A percentile compares a stretch with the other conserved stretches of the same genome.
These are phyloP conservation scores for Passer domesticus DNA, from an alignment of 2,113 vertebrate species.

Conservation along the genomic window DNA sequence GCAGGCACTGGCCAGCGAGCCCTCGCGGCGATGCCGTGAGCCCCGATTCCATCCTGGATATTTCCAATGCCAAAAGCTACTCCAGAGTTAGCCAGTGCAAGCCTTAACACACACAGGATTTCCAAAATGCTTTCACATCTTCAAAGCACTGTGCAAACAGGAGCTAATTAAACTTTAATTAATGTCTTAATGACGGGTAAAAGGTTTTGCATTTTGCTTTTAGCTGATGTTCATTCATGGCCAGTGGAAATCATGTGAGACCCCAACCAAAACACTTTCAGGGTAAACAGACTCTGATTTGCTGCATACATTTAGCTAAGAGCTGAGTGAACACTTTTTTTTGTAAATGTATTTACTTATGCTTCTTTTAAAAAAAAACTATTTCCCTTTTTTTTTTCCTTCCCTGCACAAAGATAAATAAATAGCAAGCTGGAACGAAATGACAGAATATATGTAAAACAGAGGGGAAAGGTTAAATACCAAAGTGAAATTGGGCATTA, in stretches of 20 bases:
- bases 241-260: neutral
- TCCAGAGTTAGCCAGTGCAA: neutral
- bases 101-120: neutral
- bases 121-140: neutral
- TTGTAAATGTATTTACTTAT: constrained; percentile 41
- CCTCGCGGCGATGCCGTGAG: accelerated
- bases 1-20: neutral
- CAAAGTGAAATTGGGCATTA: constrained; percentile 47
- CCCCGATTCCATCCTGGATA: neutral
- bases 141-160: constrained; percentile 23
- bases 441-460: constrained; percentile 48
- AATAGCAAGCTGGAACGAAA: constrained; percentile 29
- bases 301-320: neutral
- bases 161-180: constrained; percentile 53
- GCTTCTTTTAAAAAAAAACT: neutral
- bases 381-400: neutral
- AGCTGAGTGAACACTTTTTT: constrained; percentile 10
- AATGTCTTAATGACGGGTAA: neutral
- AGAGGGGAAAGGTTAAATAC: constrained; percentile 65
- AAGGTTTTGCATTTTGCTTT: neutral
- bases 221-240: neutral
- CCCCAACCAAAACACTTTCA: constrained; percentile 17
- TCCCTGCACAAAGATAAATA: constrained; percentile 53
- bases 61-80: neutral
- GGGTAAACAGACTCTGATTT: neutral